phyloP scores from a whole-genome alignment of 2,113 vertebrate species.

The Otolemur garnettii region DNA sequence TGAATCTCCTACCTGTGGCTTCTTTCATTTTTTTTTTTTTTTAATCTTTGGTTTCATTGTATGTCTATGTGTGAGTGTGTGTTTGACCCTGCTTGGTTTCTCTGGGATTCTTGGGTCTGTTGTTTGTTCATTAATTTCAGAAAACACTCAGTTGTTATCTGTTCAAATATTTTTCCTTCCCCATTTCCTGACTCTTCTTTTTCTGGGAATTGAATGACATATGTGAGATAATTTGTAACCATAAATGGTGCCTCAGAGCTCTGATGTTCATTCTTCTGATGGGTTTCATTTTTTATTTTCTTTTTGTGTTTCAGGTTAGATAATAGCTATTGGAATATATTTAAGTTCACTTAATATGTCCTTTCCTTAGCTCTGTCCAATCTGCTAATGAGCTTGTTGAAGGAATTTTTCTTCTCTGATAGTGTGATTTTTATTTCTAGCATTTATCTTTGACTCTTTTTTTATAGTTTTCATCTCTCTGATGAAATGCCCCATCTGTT shows the following conservation, averaged over 20 bases:
- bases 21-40: background rate
- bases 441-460: slow-evolving; percentile 24
- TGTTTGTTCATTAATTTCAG: slow-evolving; percentile 43
- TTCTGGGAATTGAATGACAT: background rate
- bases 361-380: slow-evolving; percentile 15
- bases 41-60: slow-evolving; percentile 4
- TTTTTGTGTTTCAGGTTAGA: slow-evolving; percentile 23
- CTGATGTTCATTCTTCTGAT: background rate
- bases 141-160: background rate
- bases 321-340: background rate
- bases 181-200: background rate
- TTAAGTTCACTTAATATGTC: slow-evolving; percentile 7
- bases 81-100: background rate
- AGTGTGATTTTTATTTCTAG: slow-evolving; percentile 2
- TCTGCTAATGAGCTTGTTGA: background rate
- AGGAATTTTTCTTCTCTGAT: slow-evolving; percentile 15
- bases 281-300: background rate
- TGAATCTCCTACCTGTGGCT: background rate
- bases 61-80: background rate
- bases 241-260: slow-evolving; percentile 30
- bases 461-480: background rate
- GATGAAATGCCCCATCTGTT: background rate
- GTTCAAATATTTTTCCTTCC: slow-evolving; percentile 14
- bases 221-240: background rate
- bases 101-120: slow-evolving; percentile 16